Percentiles rank a stretch among this genome's conserved stretches.
These are phyloP conservation scores for Malacoctenus gilli DNA, from an alignment of 2,797 vertebrate genomes.

Conservation along the genomic window DNA sequence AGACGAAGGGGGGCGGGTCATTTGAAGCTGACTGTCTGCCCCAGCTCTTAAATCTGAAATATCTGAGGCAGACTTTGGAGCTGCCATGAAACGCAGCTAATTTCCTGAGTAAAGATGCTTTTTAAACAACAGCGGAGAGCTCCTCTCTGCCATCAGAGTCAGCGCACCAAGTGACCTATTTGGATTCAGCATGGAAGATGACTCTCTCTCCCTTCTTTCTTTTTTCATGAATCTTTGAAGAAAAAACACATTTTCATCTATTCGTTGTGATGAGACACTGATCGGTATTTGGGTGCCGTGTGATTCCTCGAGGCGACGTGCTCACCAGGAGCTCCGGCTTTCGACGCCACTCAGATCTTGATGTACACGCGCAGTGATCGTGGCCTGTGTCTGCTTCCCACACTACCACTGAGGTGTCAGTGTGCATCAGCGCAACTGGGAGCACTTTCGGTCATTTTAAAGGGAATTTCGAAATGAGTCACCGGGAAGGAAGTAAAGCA, in stretches of 20 bases:
- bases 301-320: not conserved
- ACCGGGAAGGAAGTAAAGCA: too few species aligned
- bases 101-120: conserved; percentile 45
- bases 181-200: conserved; percentile 14
- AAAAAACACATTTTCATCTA: conserved; percentile 13
- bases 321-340: too few species aligned
- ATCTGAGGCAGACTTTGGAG: conserved; percentile 30
- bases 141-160: conserved; percentile 14
- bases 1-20: conserved; percentile 6
- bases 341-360: too few species aligned
- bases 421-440: too few species aligned
- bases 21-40: conserved; percentile 40
- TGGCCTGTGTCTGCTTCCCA: too few species aligned
- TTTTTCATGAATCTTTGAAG: conserved; percentile 9
- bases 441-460: too few species aligned
- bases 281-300: not conserved
- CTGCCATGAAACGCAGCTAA: conserved; percentile 42
- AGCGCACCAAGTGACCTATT: conserved; percentile 26
- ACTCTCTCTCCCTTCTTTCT: conserved; percentile 5
- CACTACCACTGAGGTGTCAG: too few species aligned
- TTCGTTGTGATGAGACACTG: conserved; percentile 11
- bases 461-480: too few species aligned
- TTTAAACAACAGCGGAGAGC: conserved; percentile 34
- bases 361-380: too few species aligned
- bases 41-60: conserved; percentile 45